These are phyloP conservation scores for Lagria hirta DNA, from an alignment of 2,888 invertebrate species.

Conservation along the genomic window DNA sequence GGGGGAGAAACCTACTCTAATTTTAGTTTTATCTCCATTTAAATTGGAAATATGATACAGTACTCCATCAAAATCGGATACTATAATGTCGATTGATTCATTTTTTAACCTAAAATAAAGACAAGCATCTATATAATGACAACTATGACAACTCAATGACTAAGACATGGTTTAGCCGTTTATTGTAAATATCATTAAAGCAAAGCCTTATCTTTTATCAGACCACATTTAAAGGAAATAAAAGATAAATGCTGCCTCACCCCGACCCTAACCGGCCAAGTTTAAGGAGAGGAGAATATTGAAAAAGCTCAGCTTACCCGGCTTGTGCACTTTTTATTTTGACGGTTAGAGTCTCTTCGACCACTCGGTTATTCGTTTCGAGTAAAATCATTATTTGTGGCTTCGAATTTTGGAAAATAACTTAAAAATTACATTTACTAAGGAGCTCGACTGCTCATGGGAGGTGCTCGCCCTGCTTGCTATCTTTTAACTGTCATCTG, in stretches of 20 bases:
- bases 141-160: neutral
- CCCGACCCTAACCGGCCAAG: conserved; percentile 31
- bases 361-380: conserved; percentile 98
- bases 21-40: conserved; percentile 94
- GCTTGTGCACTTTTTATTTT: conserved; percentile 96
- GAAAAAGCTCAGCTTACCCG: too few relatives aligned
- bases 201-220: too few relatives aligned
- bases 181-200: neutral
- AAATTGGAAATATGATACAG: conserved; percentile 97
- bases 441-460: conserved; percentile 39
- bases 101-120: conserved; percentile 79
- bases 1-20: conserved; percentile 74
- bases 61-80: conserved; percentile 99
- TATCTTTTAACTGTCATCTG: conserved; percentile 7
- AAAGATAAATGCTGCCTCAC: conserved; percentile 31
- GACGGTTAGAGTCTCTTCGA: conserved; percentile 93
- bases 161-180: conserved; percentile 16
- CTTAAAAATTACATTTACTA: conserved; percentile 29
- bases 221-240: too few relatives aligned
- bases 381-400: conserved; percentile 80
- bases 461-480: conserved; percentile 37
- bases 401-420: conserved; percentile 31
- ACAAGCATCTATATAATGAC: neutral
- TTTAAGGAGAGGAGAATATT: conserved; percentile 41
- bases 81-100: conserved; percentile 90